Evolutionary conservation across 2,797 vertebrate species (phyloP), one percentile per base, ranked within the genome.

Genomic region (Melanotaenia boesemani): DNA sequence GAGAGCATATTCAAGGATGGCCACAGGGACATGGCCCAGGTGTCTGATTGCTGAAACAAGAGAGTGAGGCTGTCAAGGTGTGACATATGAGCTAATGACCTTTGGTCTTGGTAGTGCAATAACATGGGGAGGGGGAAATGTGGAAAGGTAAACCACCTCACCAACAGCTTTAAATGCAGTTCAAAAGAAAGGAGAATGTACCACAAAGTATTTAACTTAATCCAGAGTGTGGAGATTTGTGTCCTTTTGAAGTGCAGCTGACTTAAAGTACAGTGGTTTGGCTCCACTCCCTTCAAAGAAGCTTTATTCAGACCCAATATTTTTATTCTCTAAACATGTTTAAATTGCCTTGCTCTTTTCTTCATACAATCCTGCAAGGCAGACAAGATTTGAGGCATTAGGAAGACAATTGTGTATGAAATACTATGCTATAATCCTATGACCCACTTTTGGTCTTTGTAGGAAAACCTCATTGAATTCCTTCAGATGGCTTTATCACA

Each of bases 1-100:
- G 63, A 54, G 41, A 3, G 5, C 20, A 61, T 70, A 63, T 77
- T 68, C 48, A 71, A 76, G 65, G 82, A 82, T 44, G 91, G 81
- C 89, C 77, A 72, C 77, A 24, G 90, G 88, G 88, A 90, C 81
- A 4, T 5, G 72, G 79, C 76, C 78, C 74, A 64, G 85, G 91
- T 92, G 81, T 94, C 92, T 80, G 83, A 54, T 93, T 93, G 88
- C 92, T 83, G 93, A 92, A 94, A 93, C 74, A 69, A 72, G 91
- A 93, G 90, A 90, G 79, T 58, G 70, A 76, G 50, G 83, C 88
- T 93, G 91, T 93, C 91, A 87, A 81, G 81, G 87, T 89, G 79
- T 80, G 91, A 91, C 86, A 92, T 74, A 71, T 72, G 90, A 92
- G 88, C 89, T 77, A 48, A 58, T 75, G 82, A 91, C 88, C 91